A percentile compares a stretch with the other conserved stretches of the same genome.
Conservation (phyloP, 2,113 vertebrate species). For the Rafetus swinhoei region DNA sequence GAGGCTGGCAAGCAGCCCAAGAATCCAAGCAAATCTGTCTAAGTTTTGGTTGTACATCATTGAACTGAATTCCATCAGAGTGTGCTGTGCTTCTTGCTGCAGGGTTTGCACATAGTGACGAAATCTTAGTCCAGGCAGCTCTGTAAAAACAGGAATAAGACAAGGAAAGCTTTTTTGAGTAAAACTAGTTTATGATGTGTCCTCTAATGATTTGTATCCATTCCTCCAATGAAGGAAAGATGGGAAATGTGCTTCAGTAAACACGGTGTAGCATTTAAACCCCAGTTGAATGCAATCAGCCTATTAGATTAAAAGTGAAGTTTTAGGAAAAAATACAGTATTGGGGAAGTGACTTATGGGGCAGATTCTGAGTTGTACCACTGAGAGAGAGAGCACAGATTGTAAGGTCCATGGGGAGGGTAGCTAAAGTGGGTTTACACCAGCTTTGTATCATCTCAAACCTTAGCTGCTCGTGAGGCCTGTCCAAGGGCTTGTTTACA, state of each 20-base stretch:
- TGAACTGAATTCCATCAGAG: conserved; percentile 55
- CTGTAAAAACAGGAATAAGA: conserved; percentile 45
- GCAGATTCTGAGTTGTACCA: not conserved
- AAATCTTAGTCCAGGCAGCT: conserved; percentile 21
- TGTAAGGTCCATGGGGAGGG: no score
- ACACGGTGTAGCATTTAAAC: not conserved
- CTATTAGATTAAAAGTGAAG: not conserved
- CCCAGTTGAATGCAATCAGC: not conserved
- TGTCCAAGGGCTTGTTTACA: not conserved
- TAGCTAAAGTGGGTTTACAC: not conserved
- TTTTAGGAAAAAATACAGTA: not conserved
- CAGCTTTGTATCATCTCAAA: not conserved
- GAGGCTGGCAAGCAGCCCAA: conserved; percentile 23
- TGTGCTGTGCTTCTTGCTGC: conserved; percentile 61
- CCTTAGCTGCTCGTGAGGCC: not conserved
- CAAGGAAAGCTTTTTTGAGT: not conserved
- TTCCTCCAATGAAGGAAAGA: not conserved
- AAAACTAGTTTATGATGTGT: not conserved
- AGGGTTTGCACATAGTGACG: conserved; percentile 53
- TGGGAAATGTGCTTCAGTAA: not conserved
- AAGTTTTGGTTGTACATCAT: conserved; percentile 16
- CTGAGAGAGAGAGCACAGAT: not conserved
- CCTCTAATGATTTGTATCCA: not conserved
- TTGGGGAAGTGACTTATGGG: not conserved
- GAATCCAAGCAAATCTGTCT: conserved; percentile 41